A percentile compares a stretch with the other conserved stretches of the same genome.
Evolutionary conservation across 2,113 vertebrate species (phyloP).

Genomic region (Cnemophilus loriae): DNA sequence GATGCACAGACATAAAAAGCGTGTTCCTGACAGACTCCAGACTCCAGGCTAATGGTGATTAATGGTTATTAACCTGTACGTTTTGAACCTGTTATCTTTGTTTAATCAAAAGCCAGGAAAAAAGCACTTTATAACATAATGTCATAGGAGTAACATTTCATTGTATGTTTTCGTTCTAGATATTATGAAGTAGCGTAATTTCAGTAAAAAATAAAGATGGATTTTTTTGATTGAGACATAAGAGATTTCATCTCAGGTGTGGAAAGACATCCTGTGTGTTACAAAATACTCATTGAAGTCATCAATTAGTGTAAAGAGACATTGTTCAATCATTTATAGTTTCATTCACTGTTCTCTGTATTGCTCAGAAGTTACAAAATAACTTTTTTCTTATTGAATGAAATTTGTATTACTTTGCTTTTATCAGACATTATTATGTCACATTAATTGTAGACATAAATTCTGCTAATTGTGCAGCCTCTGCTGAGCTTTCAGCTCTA

Average conservation of each 20-base stretch:
- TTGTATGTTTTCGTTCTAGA: neutral
- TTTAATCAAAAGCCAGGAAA: conserved; percentile 18
- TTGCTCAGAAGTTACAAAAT: neutral
- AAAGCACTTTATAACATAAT: neutral
- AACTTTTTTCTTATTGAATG: neutral
- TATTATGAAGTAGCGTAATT: neutral
- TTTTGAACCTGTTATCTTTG: conserved; percentile 22
- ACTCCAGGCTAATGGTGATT: conserved; percentile 11
- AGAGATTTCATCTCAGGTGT: neutral
- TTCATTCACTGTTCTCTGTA: neutral
- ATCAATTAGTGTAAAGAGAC: neutral
- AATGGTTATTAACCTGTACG: neutral
- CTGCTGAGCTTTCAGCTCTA: neutral
- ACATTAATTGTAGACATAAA: neutral
- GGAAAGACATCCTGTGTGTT: neutral
- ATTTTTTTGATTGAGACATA: neutral
- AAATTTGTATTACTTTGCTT: neutral
- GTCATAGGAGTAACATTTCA: neutral
- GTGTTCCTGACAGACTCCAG: conserved; percentile 1
- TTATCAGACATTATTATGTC: neutral
- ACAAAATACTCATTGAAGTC: neutral
- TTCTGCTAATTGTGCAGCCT: neutral
- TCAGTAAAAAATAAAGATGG: neutral
- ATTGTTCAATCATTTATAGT: neutral
- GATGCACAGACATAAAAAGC: neutral